Evolutionary conservation across 2,113 vertebrate species (phyloP), one percentile per base, ranked within the genome.

Genomic region (Symphodus melops): DNA sequence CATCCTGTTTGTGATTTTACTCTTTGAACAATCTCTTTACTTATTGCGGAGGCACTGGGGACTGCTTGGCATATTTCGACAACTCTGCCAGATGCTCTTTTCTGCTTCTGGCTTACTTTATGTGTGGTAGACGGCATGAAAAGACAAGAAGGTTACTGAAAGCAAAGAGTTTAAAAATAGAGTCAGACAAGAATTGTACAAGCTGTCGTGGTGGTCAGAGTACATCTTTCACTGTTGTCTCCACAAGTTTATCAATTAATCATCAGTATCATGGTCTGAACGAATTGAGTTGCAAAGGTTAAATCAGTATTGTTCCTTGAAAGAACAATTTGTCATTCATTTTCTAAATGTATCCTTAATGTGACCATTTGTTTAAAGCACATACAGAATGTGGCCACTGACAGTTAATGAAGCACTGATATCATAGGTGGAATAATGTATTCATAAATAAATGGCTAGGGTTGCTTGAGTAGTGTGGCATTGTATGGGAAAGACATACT

Each of bases 171-270:
- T 23, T 6, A 25, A 20, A 72, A 36, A 67, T 17, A 56, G 49
- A 57, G 1, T 57, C 13, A 25, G 36, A 46, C 54, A 19, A 20
- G 42, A 11, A 63, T 68, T 64, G 13, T 61, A 16, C 8, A 4
- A 21, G 17, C 20, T 61, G 58, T 73, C 53, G 28, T 46, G 7
- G 21, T 64, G 63, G 70, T 53, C 48, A 48, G 5, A 67, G 28
- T 49, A 57, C 57, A 76, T 71, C 9, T 60, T 56, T 70, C 61
- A 36, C 19, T 41, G 53, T 52, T 70, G 57, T 61, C 70, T 17
- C 53, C 68, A 39, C 54, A 82, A 74, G 74, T 65, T 17, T 77
- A 89, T 86, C 28, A 75, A 83, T 79, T 56, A 65, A 78, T 75
- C 61, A 76, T 66, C 52, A 66, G 46, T 17, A 58, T 14, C 49